Percentiles rank a stretch among this genome's conserved stretches.
These are phyloP conservation scores for Anagyrus pseudococci DNA, from an alignment of 2,888 invertebrate species.

Conservation along the genomic window DNA sequence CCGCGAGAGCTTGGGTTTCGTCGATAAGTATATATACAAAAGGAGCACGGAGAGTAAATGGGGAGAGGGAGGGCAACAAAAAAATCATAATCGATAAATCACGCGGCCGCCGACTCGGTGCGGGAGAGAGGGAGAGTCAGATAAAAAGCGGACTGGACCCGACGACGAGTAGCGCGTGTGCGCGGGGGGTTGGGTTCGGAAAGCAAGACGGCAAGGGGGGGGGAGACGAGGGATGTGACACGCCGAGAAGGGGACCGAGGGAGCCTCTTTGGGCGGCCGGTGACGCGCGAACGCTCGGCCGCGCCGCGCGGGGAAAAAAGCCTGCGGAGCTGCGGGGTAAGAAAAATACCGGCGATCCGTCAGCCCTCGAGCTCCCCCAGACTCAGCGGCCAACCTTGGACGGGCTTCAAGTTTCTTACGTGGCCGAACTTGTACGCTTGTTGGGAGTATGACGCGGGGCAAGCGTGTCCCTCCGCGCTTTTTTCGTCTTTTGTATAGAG, in stretches of 20 bases:
- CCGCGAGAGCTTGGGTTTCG: too few relatives aligned
- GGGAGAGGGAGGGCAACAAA: conserved; percentile 1
- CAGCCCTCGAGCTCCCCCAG: not conserved
- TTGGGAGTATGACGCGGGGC: not conserved
- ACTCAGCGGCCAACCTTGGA: not conserved
- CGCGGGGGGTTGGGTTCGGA: not conserved
- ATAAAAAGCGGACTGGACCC: not conserved
- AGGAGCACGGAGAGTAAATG: too few relatives aligned
- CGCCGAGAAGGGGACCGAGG: not conserved
- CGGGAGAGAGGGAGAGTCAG: not conserved
- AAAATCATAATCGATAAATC: conserved; percentile 34
- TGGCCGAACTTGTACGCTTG: not conserved
- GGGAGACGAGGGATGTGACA: not conserved
- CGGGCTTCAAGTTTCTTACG: not conserved
- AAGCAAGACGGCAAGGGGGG: not conserved
- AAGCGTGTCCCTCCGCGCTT: not conserved
- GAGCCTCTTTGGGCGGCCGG: too few relatives aligned
- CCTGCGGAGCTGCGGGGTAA: too few relatives aligned
- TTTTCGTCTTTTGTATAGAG: not conserved
- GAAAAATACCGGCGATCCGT: conserved; percentile 30
- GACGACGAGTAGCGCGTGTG: not conserved
- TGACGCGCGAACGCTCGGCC: too few relatives aligned
- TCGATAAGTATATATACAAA: too few relatives aligned
- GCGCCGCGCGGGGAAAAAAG: too few relatives aligned
- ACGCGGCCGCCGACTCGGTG: not conserved